Evolutionary conservation across 2,797 vertebrate species (phyloP), one percentile per base, ranked within the genome.

Genomic region (Hemitrygon akajei): DNA sequence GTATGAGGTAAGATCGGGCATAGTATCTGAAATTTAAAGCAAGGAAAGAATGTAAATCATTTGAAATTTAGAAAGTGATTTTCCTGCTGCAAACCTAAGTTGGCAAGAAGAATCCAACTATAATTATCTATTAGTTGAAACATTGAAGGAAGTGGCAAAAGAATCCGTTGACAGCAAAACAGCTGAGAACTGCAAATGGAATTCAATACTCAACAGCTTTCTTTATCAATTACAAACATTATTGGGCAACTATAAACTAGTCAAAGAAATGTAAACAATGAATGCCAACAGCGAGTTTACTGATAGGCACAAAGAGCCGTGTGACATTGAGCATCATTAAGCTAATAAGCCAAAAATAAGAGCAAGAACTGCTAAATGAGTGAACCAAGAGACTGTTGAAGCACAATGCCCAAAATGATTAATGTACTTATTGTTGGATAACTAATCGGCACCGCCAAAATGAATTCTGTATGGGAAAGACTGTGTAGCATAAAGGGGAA

Each of bases 221-320:
- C 91, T 93, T n/a, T 93, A 76, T 93, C 91, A 93, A 76, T 93
- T 93, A 56, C 47, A 73, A 75, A 76, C 60, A 5, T 60, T 20
- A n/a, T 22, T 18, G 34, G 86, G 60, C 86, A 66, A 89, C 69
- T 89, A 89, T 69, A 37, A 89, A 69, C 86, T 37, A 37, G 69
- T 89, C 86, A 69, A 89, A 66, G n/a, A 37, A 69, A 69, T 89
- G 86, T 69, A 89, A 89, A 66, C 69, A 18, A 40, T 71, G 56
- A 93, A 93, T 37, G 40, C 22, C 92, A 9, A 30, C 40, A 47
- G 69, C 69, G 30, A 27, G 40, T 66, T 71, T 71, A 76, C 40
- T 47, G 37, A 76, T 76, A 40, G 71, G 40, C 71, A 76, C 11
- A 5, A 56, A 40, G 47, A 40, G 11, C 25, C 14, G 3, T 1